Evolutionary conservation across 1,140 invertebrate genomes (phyloP), one percentile per base, ranked within the genome.

Genomic region (Ips typographus): DNA sequence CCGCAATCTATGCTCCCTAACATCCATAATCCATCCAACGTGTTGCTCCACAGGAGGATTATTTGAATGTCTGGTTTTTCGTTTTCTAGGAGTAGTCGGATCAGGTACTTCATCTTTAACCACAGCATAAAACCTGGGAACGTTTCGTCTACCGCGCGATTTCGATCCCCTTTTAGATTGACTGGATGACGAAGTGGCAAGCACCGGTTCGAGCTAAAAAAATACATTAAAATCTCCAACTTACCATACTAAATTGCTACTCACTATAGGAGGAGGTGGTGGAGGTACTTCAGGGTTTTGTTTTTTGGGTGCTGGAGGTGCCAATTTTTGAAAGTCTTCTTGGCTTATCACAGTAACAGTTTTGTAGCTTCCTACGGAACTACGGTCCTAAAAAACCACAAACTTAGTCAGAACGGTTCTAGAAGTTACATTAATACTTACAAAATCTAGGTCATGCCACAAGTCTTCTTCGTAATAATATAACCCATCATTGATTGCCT

Each of bases 11-110:
- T 95, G 93, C 78, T 94, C 93, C 74, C 90, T 88, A 3, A 90
- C 87, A 80, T 96, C 95, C 86, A 97, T 91, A 70, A 99, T 90
- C 97, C 97, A 99, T 38, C 97, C 98, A 47, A 99, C 94, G 78
- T 98, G 95, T 77, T 94, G 90, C 79, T 98, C 97, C 51, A 95
- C 86, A 0, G 94, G 94, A 55, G 95, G 94, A 85, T 98, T 96
- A 73, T 88, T 90, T 71, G 92, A 95, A 80, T 98, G 94, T 42
- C 92, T 85, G 2, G 94, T 96, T 84, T 98, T 98, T 65, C 93
- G 86, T 82, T 97, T 97, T 8, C 94, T 84, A 82, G 82, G 89
- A 65, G 84, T 93, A 78, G 77, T 85, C 57, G 84, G 85, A 84
- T 89, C 87, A 60, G 87, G 85, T 4, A 83, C 79, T 63, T 87